phyloP scores from a whole-genome alignment of 2,888 invertebrate species.

The Scaptomyza polygonia region DNA sequence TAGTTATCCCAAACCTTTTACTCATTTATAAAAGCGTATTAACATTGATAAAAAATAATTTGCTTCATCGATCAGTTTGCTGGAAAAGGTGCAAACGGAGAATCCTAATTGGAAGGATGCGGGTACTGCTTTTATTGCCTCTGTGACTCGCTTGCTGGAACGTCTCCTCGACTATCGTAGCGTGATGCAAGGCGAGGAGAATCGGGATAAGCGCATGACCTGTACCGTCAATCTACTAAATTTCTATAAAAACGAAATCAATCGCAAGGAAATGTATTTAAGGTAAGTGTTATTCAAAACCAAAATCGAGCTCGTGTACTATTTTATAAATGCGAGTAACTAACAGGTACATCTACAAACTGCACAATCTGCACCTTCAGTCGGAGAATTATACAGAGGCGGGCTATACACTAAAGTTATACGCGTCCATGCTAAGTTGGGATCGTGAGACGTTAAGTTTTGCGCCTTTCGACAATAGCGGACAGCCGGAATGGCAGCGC shows the following conservation, averaged over 20 bases:
- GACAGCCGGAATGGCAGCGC: slow-evolving; percentile 93
- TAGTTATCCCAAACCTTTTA: neutral
- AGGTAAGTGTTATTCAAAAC: slow-evolving; percentile 80
- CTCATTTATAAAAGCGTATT: neutral
- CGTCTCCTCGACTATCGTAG: slow-evolving; percentile 96
- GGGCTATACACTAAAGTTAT: slow-evolving; percentile 96
- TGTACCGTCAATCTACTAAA: slow-evolving; percentile 97
- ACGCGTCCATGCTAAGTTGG: slow-evolving; percentile 96
- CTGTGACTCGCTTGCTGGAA: slow-evolving; percentile 94
- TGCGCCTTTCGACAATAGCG: slow-evolving; percentile 88
- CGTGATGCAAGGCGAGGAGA: slow-evolving; percentile 97
- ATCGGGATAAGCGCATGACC: slow-evolving; percentile 97
- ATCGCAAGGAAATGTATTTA: slow-evolving; percentile 97
- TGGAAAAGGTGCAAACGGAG: slow-evolving; percentile 93
- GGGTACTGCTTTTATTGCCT: slow-evolving; percentile 95
- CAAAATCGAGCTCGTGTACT: neutral
- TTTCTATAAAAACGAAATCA: slow-evolving; percentile 98
- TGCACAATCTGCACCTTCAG: slow-evolving; percentile 95
- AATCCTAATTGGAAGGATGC: slow-evolving; percentile 96
- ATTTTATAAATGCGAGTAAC: neutral
- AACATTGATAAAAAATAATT: neutral
- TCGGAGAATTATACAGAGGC: slow-evolving; percentile 98
- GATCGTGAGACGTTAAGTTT: slow-evolving; percentile 87
- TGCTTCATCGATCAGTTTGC: slow-evolving; percentile 86
- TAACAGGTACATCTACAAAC: slow-evolving; percentile 93